A percentile compares a stretch with the other conserved stretches of the same genome.
Evolutionary conservation across 2,888 invertebrate species (phyloP).

Genomic region (Lithophane socia): DNA sequence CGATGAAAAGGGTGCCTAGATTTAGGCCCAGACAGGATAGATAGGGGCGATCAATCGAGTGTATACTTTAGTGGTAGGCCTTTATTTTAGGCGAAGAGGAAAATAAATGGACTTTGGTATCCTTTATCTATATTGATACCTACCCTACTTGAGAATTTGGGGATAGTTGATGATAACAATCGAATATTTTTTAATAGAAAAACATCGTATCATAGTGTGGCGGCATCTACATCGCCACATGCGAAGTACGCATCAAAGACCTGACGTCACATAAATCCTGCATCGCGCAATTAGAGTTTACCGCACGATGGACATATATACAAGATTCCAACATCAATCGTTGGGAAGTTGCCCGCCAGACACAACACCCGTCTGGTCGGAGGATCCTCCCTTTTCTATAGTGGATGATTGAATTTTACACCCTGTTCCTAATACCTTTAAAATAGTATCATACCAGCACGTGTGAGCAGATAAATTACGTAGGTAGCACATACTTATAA

Average conservation of each 20-base stretch:
- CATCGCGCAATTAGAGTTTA: too few species aligned
- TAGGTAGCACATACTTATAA: neutral
- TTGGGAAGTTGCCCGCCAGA: too few species aligned
- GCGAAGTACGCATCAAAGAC: too few species aligned
- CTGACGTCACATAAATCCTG: too few species aligned
- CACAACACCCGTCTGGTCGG: too few species aligned
- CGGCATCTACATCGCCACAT: too few species aligned
- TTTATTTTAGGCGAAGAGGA: conserved; percentile 8
- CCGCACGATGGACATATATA: too few species aligned
- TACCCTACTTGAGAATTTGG: neutral
- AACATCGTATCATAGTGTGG: neutral
- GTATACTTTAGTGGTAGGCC: conserved; percentile 1
- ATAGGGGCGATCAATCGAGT: conserved; percentile 31
- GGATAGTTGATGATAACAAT: neutral
- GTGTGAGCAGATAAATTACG: too few species aligned
- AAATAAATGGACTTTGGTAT: conserved; percentile 10
- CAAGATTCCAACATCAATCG: too few species aligned
- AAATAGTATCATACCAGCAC: neutral
- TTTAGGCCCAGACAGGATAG: conserved; percentile 9
- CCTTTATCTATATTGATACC: neutral
- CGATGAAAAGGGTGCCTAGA: conserved; percentile 25
- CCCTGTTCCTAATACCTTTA: too few species aligned
- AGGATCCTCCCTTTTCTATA: too few species aligned
- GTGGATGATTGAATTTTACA: too few species aligned
- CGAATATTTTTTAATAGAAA: neutral